A percentile compares a stretch with the other conserved stretches of the same genome.
phyloP scores from a whole-genome alignment of 2,888 invertebrate species.

The Synanthedon myopaeformis region DNA sequence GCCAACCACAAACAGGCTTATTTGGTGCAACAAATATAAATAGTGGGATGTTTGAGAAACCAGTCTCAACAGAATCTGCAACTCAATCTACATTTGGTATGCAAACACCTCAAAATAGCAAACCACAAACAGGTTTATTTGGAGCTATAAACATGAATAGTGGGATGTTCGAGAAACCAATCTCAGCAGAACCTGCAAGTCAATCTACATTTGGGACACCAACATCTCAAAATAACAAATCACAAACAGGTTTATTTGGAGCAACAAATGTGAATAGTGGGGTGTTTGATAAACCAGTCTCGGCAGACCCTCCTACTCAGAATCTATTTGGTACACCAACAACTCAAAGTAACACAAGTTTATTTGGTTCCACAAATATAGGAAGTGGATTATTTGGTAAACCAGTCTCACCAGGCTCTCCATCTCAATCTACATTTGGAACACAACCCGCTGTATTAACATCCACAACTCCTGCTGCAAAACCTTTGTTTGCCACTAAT shows the following conservation, averaged over 20 bases:
- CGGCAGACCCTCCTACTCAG: not conserved
- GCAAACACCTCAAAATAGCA: conserved; percentile 14
- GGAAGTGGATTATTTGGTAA: too few relatives aligned
- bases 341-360: not conserved
- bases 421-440: not conserved
- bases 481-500: not conserved
- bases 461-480: not conserved
- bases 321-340: not conserved
- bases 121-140: conserved; percentile 1
- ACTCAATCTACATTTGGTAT: conserved; percentile 24
- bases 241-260: too few relatives aligned
- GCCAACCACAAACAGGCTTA: not conserved
- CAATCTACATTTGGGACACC: conserved; percentile 25
- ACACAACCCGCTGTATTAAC: not conserved
- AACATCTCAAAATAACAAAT: conserved; percentile 11
- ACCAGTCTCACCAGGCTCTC: too few relatives aligned
- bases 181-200: conserved; percentile 16
- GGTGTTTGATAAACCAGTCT: too few relatives aligned
- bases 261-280: too few relatives aligned
- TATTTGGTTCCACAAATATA: too few relatives aligned
- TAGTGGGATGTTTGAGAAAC: conserved; percentile 27
- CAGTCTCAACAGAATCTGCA: conserved; percentile 17
- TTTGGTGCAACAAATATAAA: conserved; percentile 12
- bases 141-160: conserved; percentile 15
- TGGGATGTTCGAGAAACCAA: conserved; percentile 26